Evolutionary conservation across 2,797 vertebrate genomes (phyloP), one percentile per base, ranked within the genome.

Genomic region (Trichosurus vulpecula): DNA sequence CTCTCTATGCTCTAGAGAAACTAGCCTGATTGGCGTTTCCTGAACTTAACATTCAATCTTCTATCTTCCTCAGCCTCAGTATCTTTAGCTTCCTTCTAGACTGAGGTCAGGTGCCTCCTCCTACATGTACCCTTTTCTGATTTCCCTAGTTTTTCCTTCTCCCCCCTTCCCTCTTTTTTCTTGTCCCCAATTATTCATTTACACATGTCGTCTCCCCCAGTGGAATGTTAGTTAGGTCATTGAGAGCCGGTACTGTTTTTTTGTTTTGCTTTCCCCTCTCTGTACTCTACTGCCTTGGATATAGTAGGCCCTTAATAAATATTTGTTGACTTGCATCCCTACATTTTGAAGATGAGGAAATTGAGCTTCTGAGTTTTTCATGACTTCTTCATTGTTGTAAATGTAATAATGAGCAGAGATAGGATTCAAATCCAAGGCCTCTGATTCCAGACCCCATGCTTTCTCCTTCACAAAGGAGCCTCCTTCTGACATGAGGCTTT

Each of bases 281-380:
- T 1, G 0, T 19, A 11, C 30, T 1, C 41, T 22, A 41, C 5
- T 11, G 47, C 0, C 0, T 52, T 52, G 31, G 31, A 13, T 11
- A 29, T 16, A 74, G 52, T 0, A 74, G 52, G 11, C 0, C 11
- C 25, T 54, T 53, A 41, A 41, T n/a, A n/a, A 53, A 55, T 61
- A 61, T 52, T 52, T 35, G 2, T 57, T 12, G 29, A 51, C 30
- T 25, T 53, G 52, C 29, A 25, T 10, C 8, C 8, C 22, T 52
- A 51, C 31, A 57, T 47, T 53, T 91, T 31, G 41, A 4, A 22
- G n/a, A 13, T 1, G 0, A 93, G 57, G 2, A 27, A 19, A 5
- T 11, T 12, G 81, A 92, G 52, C 5, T 54, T 74, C 19, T 10
- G 31, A 27, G 3, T 87, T 74, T 74, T 58, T 0, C 0, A 31